Evolutionary conservation across 2,113 vertebrate species (phyloP).

Genomic region (Gymnorhina tibicen): DNA sequence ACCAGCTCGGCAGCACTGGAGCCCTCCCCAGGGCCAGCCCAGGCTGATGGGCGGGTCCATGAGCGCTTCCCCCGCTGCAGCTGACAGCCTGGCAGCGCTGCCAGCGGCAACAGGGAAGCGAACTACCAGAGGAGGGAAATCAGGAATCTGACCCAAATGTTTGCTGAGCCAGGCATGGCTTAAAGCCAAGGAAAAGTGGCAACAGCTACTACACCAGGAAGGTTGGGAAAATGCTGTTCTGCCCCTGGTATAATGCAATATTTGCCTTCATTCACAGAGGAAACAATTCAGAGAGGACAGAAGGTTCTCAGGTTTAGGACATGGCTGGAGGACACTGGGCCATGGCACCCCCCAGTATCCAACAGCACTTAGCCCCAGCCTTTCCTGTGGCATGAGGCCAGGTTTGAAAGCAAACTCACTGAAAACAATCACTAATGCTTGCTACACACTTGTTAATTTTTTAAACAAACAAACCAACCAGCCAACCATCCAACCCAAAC

Average conservation of each 20-base stretch:
- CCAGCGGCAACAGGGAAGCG: rapidly evolving
- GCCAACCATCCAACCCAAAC: not conserved
- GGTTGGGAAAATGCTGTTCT: not conserved
- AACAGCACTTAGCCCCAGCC: not conserved
- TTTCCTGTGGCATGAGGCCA: not conserved
- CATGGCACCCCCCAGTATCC: not conserved
- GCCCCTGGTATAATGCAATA: not conserved
- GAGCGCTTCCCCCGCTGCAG: rapidly evolving
- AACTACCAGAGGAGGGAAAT: not conserved
- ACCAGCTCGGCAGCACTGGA: rapidly evolving
- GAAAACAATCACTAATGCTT: not conserved
- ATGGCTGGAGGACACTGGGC: not conserved
- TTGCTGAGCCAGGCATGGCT: not conserved
- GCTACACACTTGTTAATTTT: not conserved
- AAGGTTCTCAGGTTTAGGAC: not conserved
- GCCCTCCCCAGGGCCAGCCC: not conserved
- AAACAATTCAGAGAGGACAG: not conserved
- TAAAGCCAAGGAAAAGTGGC: not conserved
- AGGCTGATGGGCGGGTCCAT: rapidly evolving
- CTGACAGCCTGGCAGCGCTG: not conserved
- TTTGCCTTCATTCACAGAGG: not conserved
- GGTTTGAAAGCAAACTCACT: not conserved
- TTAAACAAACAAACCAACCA: not conserved
- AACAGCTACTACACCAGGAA: not conserved
- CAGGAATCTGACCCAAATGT: not conserved